Percentiles rank a stretch among this genome's conserved stretches.
phyloP scores from a whole-genome alignment of 2,888 invertebrate genomes.

The Acheta domesticus region DNA sequence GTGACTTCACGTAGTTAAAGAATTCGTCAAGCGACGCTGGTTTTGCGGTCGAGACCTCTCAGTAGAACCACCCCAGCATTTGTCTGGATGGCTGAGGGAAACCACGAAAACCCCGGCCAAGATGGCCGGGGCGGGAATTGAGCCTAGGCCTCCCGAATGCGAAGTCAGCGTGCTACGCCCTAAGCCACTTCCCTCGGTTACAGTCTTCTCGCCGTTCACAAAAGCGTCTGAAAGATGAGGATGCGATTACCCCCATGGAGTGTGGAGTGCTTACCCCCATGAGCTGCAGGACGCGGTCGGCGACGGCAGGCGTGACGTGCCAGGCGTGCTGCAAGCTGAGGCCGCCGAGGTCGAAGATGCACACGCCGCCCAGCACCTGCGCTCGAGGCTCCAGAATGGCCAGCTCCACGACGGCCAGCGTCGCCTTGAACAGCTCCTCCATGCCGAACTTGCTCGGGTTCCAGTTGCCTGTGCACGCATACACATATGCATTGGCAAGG shows the following conservation, averaged over 20 bases:
- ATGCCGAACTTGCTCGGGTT: constrained; percentile 62
- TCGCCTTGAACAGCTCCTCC: constrained; percentile 69
- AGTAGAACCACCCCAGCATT: too few species aligned
- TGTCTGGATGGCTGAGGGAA: too few species aligned
- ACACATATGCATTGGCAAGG: background rate
- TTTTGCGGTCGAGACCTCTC: too few species aligned
- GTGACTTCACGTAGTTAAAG: too few species aligned
- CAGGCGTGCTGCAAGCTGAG: constrained; percentile 68
- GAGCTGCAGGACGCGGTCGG: constrained; percentile 63
- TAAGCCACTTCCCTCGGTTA: too few species aligned
- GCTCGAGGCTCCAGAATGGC: constrained; percentile 70
- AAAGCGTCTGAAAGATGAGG: too few species aligned
- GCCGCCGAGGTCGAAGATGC: constrained; percentile 70
- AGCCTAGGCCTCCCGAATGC: too few species aligned
- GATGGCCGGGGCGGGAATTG: too few species aligned
- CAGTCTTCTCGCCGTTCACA: too few species aligned
- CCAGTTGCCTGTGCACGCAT: constrained; percentile 57
- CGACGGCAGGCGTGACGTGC: constrained; percentile 68
- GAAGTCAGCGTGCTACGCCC: too few species aligned
- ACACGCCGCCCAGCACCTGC: constrained; percentile 73
- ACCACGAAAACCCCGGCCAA: too few species aligned
- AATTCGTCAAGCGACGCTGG: too few species aligned
- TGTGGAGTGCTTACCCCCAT: constrained; percentile 59
- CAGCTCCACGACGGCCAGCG: constrained; percentile 66
- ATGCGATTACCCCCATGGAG: constrained; percentile 59